A percentile compares a stretch with the other conserved stretches of the same genome.
phyloP scores from a whole-genome alignment of 2,888 invertebrate genomes.

The Tetanocera ferruginea region DNA sequence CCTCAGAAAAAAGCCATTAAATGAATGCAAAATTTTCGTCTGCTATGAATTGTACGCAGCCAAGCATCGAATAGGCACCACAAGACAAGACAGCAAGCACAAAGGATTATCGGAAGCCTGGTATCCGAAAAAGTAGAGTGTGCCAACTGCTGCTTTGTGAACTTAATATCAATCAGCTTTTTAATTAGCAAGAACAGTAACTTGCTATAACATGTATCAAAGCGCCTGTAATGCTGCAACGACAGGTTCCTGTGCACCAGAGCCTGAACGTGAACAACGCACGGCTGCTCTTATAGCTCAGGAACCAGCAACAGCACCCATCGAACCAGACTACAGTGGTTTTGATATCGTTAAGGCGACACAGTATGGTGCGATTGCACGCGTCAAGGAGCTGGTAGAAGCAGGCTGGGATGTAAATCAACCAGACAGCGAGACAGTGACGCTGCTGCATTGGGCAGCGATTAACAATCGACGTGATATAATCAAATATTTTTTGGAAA shows the following conservation, averaged over 20 bases:
- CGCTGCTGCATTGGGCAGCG: conserved; percentile 98
- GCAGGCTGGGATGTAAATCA: conserved; percentile 95
- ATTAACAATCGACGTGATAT: conserved; percentile 97
- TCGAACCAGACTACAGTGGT: conserved; percentile 82
- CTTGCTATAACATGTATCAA: conserved; percentile 74
- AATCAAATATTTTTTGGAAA: conserved; percentile 87
- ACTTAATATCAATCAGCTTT: background rate
- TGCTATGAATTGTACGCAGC: conserved; percentile 3
- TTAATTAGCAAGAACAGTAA: background rate
- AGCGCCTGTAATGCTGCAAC: conserved; percentile 81
- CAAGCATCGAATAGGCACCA: background rate
- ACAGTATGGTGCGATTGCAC: conserved; percentile 91
- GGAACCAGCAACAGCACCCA: conserved; percentile 75
- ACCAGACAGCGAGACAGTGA: conserved; percentile 95
- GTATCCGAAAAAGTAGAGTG: background rate
- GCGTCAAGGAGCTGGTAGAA: conserved; percentile 89
- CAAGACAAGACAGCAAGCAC: background rate
- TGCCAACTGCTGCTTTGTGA: background rate
- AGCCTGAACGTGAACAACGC: conserved; percentile 74
- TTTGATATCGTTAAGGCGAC: conserved; percentile 96
- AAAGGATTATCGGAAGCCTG: background rate
- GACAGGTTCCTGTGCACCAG: conserved; percentile 73
- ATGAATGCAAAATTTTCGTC: background rate
- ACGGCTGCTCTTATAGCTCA: conserved; percentile 73
- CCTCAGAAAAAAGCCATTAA: background rate